Conservation (phyloP, 30 jellyfish, hydroid and myxozoan species). For the Rhopilema esculentum region DNA sequence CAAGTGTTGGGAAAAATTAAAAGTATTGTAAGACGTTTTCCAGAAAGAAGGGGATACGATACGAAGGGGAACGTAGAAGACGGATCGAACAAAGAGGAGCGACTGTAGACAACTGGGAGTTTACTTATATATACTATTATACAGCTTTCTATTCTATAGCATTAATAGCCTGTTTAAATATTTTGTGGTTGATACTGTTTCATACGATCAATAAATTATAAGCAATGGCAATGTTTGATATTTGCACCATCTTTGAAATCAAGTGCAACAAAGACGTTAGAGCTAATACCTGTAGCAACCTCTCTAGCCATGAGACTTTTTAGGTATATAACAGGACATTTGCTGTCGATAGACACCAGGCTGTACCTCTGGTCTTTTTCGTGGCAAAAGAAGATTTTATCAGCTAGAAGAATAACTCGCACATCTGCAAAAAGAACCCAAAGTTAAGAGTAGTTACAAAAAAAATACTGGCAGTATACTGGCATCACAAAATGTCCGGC, state of each 20-base stretch:
- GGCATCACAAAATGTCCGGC: background rate
- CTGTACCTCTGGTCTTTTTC: conserved; percentile 86
- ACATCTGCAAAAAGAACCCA: conserved; percentile 70
- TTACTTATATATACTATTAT: too few relatives aligned
- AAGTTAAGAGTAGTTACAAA: background rate
- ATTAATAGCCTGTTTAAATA: too few relatives aligned
- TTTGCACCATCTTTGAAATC: too few relatives aligned
- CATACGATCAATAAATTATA: too few relatives aligned
- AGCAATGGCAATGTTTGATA: too few relatives aligned
- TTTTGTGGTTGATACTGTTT: too few relatives aligned
- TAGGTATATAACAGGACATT: conserved; percentile 87
- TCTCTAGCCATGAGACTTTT: conserved; percentile 88
- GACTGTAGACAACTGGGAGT: too few relatives aligned
- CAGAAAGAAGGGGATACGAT: too few relatives aligned
- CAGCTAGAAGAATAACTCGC: conserved; percentile 82
- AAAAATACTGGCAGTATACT: background rate
- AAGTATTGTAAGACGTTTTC: too few relatives aligned
- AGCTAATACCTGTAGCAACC: conserved; percentile 89
- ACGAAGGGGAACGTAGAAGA: background rate
- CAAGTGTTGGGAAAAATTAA: background rate
- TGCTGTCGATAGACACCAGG: conserved; percentile 84
- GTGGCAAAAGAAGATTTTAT: conserved; percentile 81
- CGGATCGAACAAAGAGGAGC: background rate
- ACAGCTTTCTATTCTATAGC: too few relatives aligned
- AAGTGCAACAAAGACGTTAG: too few relatives aligned